Base-by-base conservation (phyloP, 2,888 invertebrate species). In the Aplocera efformata region DNA sequence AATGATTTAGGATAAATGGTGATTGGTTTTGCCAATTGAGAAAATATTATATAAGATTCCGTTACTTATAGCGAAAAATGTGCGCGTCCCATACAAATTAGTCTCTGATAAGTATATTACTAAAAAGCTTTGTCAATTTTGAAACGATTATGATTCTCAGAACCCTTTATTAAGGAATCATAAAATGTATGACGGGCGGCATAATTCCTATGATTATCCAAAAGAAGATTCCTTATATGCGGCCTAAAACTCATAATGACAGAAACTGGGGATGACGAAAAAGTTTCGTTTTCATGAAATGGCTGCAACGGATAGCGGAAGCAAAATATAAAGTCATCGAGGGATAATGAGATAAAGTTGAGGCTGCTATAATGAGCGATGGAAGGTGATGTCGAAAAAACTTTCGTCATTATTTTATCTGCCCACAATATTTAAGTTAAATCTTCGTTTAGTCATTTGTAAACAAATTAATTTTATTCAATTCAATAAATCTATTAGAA, bases 161-260 rank as follows among this genome's bases (percentile, higher is more conserved):
- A 65, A 63, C 65, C 74, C 64, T 32, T 76, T 76, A 81, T 79
- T 81, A 80, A 56, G 67, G 58, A 69, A 71, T 74, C 76, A 77
- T 80, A 79, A 82, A 82, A 70, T 64, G 74, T 68, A 78, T 75
- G 76, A 70, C 75, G 63, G 53, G 57, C 55, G 65, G 66, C 68
- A 50, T 63, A 77, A 80, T 76, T 65, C 63, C 80, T 81, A 81
- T 82, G 79, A 80, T 84, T 83, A 82, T 73, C 72, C 60, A 50
- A 66, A 63, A 20, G 25, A 34, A 47, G 35, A 66, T 58, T 64
- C 67, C 69, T 65, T 74, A 73, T 72, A 67, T 63, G 70, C 69
- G 67, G 60, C 67, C 69, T 71, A 67, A 77, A 77, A 72, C 70
- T 71, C 67, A 65, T 70, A 71, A 73, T 71, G 71, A 71, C 74